Evolutionary conservation across 2,113 vertebrate genomes (phyloP).

Genomic region (Nothocercus julius): DNA sequence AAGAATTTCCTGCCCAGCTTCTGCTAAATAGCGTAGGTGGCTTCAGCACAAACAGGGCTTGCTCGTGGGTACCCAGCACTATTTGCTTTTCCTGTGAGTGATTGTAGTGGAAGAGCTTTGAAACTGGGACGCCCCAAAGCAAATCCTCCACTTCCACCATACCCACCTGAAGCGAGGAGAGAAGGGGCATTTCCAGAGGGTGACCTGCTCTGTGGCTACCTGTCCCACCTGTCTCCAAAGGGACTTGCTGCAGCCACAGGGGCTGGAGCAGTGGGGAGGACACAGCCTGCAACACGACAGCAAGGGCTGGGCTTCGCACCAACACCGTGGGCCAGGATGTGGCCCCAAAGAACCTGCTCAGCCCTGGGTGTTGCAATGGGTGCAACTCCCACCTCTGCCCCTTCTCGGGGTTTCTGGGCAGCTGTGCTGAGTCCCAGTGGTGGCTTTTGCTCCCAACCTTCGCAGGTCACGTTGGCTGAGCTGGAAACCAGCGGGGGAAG

Average conservation of each 20-base stretch:
- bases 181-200: not conserved
- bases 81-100: slow-evolving; percentile 2
- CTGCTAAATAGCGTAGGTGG: slow-evolving; percentile 14
- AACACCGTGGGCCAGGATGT: not conserved
- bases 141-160: not conserved
- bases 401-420: not conserved
- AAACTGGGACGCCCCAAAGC: not conserved
- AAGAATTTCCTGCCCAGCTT: slow-evolving; percentile 66
- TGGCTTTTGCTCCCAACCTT: not conserved
- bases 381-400: not conserved
- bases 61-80: not conserved
- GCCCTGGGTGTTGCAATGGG: not conserved
- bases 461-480: not conserved
- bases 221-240: not conserved
- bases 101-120: not conserved
- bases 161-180: not conserved
- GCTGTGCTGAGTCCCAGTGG: not conserved
- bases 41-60: not conserved
- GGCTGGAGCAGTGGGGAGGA: not conserved
- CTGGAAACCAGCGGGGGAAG: not conserved
- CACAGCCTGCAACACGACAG: not conserved
- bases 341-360: not conserved
- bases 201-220: not conserved
- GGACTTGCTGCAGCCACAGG: not conserved
- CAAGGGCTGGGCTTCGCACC: not conserved